Base-by-base conservation (phyloP, 1,140 invertebrate species). In the Drosophila lacertosa region DNA sequence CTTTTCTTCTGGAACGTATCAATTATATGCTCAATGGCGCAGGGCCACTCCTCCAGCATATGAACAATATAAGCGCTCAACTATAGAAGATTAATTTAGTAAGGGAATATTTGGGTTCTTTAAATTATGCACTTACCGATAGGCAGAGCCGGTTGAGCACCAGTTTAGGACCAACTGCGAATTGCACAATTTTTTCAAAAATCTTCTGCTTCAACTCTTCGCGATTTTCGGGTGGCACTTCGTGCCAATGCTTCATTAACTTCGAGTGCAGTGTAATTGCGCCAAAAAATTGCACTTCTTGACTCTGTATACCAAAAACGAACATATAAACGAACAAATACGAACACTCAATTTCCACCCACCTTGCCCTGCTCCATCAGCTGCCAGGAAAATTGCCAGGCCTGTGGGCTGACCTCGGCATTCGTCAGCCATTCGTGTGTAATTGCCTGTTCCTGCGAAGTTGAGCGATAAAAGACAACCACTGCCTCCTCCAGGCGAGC, bases 231-330 rank as follows among this genome's bases (percentile, higher is more conserved):
- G 92, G 89, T 20, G 97, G 96, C 26, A 98, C 93, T 93, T 98
- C 96, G 81, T 94, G 92, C 96, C 96, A 98, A 84, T 95, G 95
- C 90, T 96, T 95, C 67, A 96, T 94, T 33, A 98, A 94, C 92
- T 98, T 98, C 0, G 94, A 93, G 80, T 98, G 96, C 35, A 98
- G 91, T 45, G 96, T 97, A 48, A 95, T 97, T 5, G 97, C 97
- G 58, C 95, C 97, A 94, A 97, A 99, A 92, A 97, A 98, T 91
- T 98, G 97, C 3, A 97, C 95, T 92, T 98, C 97, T 54, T 94
- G 94, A 40, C 94, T 92, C 97, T 98, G 62, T 20, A 33, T n/a
- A 15, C 29, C 33, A 42, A 33, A 20, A 42, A 37, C 16, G 20
- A 51, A 29, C 37, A 18, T 59, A 10, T 11, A n/a, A 24, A 54